Conservation (phyloP, 2,888 invertebrate species). For the Lypha dubia region DNA sequence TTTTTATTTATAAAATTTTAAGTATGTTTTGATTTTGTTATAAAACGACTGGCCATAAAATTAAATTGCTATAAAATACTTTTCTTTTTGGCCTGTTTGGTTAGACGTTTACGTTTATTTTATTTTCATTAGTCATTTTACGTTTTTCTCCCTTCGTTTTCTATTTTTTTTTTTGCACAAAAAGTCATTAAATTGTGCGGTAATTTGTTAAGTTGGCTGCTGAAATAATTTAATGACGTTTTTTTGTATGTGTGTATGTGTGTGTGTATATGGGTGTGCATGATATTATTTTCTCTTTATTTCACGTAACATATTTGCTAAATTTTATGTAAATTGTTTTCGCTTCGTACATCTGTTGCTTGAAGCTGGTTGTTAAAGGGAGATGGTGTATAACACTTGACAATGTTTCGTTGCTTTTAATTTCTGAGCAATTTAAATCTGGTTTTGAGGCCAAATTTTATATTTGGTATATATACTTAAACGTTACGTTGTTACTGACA, state of each 20-base stretch:
- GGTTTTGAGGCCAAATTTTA: background rate
- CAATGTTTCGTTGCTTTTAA: background rate
- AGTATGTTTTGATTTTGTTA: constrained; percentile 53
- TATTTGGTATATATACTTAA: background rate
- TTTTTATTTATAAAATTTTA: constrained; percentile 39
- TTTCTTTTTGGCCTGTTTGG: constrained; percentile 34
- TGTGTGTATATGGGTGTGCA: too few relatives aligned
- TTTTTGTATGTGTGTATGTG: background rate
- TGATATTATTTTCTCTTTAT: background rate
- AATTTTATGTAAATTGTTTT: constrained; percentile 76
- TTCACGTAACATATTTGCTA: constrained; percentile 75
- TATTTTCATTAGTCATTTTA: constrained; percentile 34
- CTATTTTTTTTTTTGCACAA: background rate
- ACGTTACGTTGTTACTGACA: too few relatives aligned
- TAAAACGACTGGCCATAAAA: constrained; percentile 73
- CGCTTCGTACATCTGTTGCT: constrained; percentile 66
- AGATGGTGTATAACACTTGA: too few relatives aligned
- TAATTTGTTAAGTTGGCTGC: constrained; percentile 55
- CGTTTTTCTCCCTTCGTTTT: background rate
- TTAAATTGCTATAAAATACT: constrained; percentile 74
- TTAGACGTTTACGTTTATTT: constrained; percentile 20
- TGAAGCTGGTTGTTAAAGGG: background rate
- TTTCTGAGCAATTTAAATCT: background rate
- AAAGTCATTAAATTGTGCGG: constrained; percentile 66
- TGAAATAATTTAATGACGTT: constrained; percentile 34